Evolutionary conservation across 2,113 vertebrate genomes (phyloP), one percentile per base, ranked within the genome.

Genomic region (Scolopax mira): DNA sequence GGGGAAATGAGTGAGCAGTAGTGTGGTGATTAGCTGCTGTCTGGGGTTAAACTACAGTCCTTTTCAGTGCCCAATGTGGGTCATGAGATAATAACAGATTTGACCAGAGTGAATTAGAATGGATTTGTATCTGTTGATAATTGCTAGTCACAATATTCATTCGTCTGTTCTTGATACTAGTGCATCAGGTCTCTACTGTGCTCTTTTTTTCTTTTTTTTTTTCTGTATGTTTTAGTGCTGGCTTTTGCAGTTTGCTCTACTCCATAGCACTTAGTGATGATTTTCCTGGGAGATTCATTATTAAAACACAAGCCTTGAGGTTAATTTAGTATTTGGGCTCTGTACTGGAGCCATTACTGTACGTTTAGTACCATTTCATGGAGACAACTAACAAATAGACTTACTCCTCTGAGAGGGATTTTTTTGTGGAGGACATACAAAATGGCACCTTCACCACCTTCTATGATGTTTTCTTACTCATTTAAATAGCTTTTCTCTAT

Each of bases 1-100:
- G 5, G 8, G 51, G 7, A 8, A 83, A n/a, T n/a, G 39, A 28
- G 18, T 7, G 4, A 79, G 18, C 0, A 9, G 10, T 11, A 79
- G 7, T 74, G 24, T 44, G 9, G 3, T 39, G 4, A 25, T 42
- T 27, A 31, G 7, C 9, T 39, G 13, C 35, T 1, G 0, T 13
- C 8, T 2, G 4, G 22, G 33, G 18, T 60, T 75, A 70, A 88
- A 49, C 10, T 18, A 19, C 19, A 46, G 3, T 46, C 15, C 12
- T 48, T 46, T 67, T 48, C 19, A 9, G 9, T 8, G 7, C 12
- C 64, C 11, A 37, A 6, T 2, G 6, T 33, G 27, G 19, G 11
- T 7, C 19, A 35, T 3, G 15, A 67, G 27, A 37, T 24, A 67
- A 48, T 15, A 67, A 15, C 4, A 37, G 25, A 18, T 44, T 66